Percentiles rank a stretch among this genome's conserved stretches.
Evolutionary conservation across 2,888 invertebrate species (phyloP).

Genomic region (Chorisops tibialis): DNA sequence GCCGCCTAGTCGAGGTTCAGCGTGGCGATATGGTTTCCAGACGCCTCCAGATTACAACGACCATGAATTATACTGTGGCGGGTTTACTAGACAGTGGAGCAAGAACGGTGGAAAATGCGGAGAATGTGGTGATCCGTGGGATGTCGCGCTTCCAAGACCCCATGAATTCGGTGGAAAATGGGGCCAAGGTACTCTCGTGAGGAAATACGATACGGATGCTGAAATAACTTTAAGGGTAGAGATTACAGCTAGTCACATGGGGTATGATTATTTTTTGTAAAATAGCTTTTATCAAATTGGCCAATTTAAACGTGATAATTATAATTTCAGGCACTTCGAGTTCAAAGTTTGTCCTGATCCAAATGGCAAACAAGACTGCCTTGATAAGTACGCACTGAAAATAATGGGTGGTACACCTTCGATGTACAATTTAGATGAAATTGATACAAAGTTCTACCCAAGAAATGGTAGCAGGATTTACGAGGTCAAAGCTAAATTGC

Average conservation of each 20-base stretch:
- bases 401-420: constrained; percentile 51
- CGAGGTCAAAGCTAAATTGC: constrained; percentile 67
- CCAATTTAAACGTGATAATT: neutral
- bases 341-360: constrained; percentile 77
- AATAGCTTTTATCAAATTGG: neutral
- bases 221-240: constrained; percentile 73
- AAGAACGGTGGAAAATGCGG: constrained; percentile 81
- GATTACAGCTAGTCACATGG: constrained; percentile 83
- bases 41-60: constrained; percentile 88
- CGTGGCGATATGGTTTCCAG: constrained; percentile 85
- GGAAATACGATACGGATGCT: constrained; percentile 68
- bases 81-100: constrained; percentile 79
- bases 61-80: constrained; percentile 83
- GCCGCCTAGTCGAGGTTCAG: constrained; percentile 81
- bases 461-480: constrained; percentile 75
- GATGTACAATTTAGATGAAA: constrained; percentile 52
- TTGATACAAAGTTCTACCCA: constrained; percentile 66
- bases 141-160: constrained; percentile 64
- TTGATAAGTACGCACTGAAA: constrained; percentile 68
- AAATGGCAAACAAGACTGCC: constrained; percentile 69
- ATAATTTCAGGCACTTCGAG: constrained; percentile 63
- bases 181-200: constrained; percentile 76
- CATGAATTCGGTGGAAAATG: constrained; percentile 83
- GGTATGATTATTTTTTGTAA: constrained; percentile 46
- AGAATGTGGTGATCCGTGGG: constrained; percentile 83